Percentiles rank a stretch among this genome's conserved stretches.
These are phyloP conservation scores for Neodiprion lecontei DNA, from an alignment of 1,140 invertebrate species.

Conservation along the genomic window DNA sequence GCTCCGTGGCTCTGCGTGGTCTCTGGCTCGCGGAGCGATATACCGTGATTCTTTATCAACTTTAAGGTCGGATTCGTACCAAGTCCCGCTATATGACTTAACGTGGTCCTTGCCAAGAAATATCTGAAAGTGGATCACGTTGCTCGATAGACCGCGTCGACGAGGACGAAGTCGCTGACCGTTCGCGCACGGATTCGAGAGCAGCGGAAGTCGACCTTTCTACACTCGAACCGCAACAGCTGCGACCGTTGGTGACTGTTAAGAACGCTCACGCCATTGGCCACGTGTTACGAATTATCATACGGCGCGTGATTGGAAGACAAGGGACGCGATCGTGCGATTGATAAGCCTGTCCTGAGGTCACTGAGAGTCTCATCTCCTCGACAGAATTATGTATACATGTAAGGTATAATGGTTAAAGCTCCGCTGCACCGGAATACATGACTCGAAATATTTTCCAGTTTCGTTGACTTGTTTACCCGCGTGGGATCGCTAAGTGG, in stretches of 20 bases:
- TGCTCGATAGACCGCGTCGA: neutral
- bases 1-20: neutral
- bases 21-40: neutral
- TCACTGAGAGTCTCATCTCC: too few species aligned
- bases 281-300: too few species aligned
- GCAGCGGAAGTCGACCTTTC: neutral
- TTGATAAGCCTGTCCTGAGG: too few species aligned
- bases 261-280: too few species aligned
- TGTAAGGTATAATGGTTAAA: too few species aligned
- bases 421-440: too few species aligned
- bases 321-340: too few species aligned
- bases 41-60: neutral
- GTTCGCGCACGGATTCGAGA: neutral
- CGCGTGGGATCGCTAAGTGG: conserved; percentile 3
- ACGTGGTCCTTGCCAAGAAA: neutral
- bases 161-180: neutral
- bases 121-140: conserved; percentile 4
- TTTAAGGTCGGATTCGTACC: neutral
- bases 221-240: too few species aligned
- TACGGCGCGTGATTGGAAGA: too few species aligned
- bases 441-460: too few species aligned
- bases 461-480: neutral
- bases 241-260: too few species aligned
- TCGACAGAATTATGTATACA: too few species aligned
- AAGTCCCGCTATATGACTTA: neutral